Evolutionary conservation across 1,140 invertebrate genomes (phyloP).

Genomic region (Pomacea maculata): DNA sequence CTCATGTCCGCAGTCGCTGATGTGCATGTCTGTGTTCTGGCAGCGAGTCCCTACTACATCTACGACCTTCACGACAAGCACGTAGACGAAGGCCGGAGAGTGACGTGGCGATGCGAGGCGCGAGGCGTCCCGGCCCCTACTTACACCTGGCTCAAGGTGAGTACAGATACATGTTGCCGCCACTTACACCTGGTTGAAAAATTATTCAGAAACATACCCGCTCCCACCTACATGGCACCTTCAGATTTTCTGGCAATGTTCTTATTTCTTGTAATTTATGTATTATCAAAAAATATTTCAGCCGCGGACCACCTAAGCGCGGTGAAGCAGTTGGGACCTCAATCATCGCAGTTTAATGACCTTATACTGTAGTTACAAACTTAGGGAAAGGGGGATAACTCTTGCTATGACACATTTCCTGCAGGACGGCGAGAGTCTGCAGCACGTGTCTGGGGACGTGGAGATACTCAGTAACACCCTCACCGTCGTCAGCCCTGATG

Average conservation of each 20-base stretch:
- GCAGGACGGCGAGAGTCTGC: constrained; percentile 8
- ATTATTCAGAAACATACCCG: too few species aligned
- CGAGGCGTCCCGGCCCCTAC: constrained; percentile 92
- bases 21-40: constrained; percentile 40
- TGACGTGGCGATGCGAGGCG: constrained; percentile 95
- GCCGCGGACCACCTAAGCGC: too few species aligned
- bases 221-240: too few species aligned
- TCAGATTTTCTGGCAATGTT: too few species aligned
- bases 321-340: too few species aligned
- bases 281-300: too few species aligned
- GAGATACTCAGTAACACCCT: constrained; percentile 39
- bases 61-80: constrained; percentile 89
- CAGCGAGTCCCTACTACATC: constrained; percentile 90
- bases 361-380: too few species aligned
- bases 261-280: too few species aligned
- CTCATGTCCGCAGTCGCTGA: too few species aligned
- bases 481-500: constrained; percentile 35
- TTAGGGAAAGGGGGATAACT: neutral
- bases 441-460: neutral
- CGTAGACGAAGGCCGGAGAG: constrained; percentile 80
- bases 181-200: too few species aligned
- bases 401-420: neutral
- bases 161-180: constrained; percentile 51
- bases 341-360: too few species aligned
- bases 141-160: constrained; percentile 88